phyloP scores from a whole-genome alignment of 2,113 vertebrate genomes.

The Otocyon megalotis region DNA sequence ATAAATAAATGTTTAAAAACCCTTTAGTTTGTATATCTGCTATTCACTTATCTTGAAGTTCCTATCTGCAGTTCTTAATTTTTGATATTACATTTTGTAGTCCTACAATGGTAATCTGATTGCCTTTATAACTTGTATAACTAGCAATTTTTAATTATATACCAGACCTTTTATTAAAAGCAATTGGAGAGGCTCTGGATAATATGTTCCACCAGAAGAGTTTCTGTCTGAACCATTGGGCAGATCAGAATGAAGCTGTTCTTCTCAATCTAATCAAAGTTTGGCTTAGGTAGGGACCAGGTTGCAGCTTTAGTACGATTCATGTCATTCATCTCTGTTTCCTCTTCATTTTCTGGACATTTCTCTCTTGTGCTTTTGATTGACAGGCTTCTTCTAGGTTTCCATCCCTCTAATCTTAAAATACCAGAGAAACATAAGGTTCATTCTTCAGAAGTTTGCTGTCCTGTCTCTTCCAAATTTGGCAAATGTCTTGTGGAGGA shows the following conservation, averaged over 20 bases:
- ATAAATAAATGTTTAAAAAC: too few relatives aligned
- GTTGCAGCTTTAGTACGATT: not conserved
- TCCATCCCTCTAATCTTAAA: conserved; percentile 41
- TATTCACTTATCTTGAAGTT: not conserved
- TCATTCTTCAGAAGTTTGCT: not conserved
- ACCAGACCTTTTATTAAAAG: not conserved
- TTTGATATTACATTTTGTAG: not conserved
- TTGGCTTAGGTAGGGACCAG: not conserved
- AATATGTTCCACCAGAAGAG: not conserved
- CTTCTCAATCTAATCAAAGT: not conserved
- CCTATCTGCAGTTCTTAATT: not conserved
- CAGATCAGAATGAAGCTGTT: not conserved
- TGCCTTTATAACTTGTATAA: not conserved
- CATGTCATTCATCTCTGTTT: conserved; percentile 37
- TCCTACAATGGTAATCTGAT: not conserved
- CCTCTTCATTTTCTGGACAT: not conserved
- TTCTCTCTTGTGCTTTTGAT: conserved; percentile 2
- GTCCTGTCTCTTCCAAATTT: not conserved
- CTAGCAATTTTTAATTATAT: not conserved
- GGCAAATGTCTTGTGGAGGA: conserved; percentile 1
- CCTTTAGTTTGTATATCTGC: not conserved
- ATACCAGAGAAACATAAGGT: not conserved
- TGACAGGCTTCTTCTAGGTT: not conserved
- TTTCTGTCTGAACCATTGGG: not conserved
- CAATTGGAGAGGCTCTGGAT: not conserved